These are phyloP conservation scores for Emmelina monodactyla DNA, from an alignment of 2,888 invertebrate species.

Conservation along the genomic window DNA sequence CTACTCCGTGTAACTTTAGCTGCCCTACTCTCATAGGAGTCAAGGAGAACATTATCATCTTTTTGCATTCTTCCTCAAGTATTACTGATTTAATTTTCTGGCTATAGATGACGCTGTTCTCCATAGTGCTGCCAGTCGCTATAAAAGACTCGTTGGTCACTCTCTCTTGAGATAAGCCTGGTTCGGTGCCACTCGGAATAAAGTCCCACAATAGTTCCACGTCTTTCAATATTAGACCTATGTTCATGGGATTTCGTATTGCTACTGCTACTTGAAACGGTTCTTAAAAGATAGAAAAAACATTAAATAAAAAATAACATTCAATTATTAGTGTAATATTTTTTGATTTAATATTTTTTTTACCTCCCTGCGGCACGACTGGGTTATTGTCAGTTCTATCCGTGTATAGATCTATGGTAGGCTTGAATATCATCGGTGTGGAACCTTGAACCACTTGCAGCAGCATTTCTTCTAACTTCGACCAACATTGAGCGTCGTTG, in stretches of 20 bases:
- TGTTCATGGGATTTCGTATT: conserved; percentile 78
- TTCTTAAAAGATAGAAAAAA: conserved; percentile 58
- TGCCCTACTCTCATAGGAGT: conserved; percentile 78
- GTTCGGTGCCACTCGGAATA: conserved; percentile 22
- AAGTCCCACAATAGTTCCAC: conserved; percentile 79
- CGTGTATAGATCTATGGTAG: conserved; percentile 77
- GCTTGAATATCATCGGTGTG: conserved; percentile 79
- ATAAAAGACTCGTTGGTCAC: conserved; percentile 40
- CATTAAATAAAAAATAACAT: conserved; percentile 6
- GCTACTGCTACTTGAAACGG: conserved; percentile 81
- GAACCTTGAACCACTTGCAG: conserved; percentile 74
- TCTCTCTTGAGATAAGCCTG: conserved; percentile 23
- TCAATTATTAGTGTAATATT: no score
- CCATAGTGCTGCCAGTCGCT: conserved; percentile 29
- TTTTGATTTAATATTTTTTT: no score
- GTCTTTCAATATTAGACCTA: conserved; percentile 73
- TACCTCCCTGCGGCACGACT: conserved; percentile 76
- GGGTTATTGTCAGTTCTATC: conserved; percentile 73
- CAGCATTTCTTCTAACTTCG: conserved; percentile 79
- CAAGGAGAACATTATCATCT: conserved; percentile 73
- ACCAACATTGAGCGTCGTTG: conserved; percentile 63
- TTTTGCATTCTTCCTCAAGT: conserved; percentile 67
- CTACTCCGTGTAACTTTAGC: conserved; percentile 76
- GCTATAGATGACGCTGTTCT: conserved; percentile 58
- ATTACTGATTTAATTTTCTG: conserved; percentile 63